These are phyloP conservation scores for Chouioia cunea DNA, from an alignment of 2,888 invertebrate species.

Conservation along the genomic window DNA sequence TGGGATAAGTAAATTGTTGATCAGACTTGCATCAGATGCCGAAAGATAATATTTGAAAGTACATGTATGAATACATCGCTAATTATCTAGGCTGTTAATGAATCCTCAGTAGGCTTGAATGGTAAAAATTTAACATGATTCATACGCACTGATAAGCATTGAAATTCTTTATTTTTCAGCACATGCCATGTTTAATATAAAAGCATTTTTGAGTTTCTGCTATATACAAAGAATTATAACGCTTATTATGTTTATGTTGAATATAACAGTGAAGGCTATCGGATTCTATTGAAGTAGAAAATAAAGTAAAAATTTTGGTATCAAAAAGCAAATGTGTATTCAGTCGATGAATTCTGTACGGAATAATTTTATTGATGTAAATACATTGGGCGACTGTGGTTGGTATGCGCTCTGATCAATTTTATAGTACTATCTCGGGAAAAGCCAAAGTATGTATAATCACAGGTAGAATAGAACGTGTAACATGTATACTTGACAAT, in stretches of 20 bases:
- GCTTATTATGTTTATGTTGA: neutral
- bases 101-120: constrained; percentile 8
- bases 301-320: neutral
- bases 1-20: no score
- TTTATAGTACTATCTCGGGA: neutral
- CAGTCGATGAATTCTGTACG: no score
- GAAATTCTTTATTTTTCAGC: no score
- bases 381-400: no score
- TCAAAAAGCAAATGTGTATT: neutral
- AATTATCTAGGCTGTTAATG: constrained; percentile 4
- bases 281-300: neutral
- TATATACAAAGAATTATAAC: neutral
- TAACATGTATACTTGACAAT: constrained; percentile 13
- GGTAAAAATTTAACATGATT: neutral
- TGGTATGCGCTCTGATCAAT: no score
- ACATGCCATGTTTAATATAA: neutral
- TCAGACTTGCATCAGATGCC: no score
- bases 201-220: neutral
- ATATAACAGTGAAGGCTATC: neutral
- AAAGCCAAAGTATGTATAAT: constrained; percentile 2
- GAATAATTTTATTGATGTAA: no score
- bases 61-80: neutral
- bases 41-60: no score
- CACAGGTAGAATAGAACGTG: neutral
- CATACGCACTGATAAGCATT: no score